Percentiles rank a stretch among this genome's conserved stretches.
phyloP scores from a whole-genome alignment of 2,888 invertebrate species.

The Lissocephala sabroskyi region DNA sequence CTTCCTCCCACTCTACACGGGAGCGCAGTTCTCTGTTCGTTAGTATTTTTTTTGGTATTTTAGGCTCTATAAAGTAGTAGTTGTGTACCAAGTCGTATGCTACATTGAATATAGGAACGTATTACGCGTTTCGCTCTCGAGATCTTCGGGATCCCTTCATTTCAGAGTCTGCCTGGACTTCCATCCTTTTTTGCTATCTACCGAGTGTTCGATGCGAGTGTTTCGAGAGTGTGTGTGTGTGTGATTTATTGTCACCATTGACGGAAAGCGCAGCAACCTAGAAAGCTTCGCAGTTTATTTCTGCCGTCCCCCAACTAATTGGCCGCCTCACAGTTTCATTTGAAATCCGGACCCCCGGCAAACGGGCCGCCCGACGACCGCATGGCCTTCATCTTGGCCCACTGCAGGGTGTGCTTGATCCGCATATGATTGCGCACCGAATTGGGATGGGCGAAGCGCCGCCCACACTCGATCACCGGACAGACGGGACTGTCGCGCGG shows the following conservation, averaged over 20 bases:
- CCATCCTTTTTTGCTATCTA: conserved; percentile 42
- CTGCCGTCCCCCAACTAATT: conserved; percentile 45
- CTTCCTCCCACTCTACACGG: not conserved
- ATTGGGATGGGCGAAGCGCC: conserved; percentile 86
- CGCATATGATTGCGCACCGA: conserved; percentile 91
- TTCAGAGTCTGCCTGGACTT: conserved; percentile 7
- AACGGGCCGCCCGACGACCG: conserved; percentile 73
- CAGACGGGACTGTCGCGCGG: conserved; percentile 88
- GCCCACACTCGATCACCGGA: conserved; percentile 83
- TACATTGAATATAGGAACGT: conserved; percentile 66
- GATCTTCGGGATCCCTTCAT: not conserved
- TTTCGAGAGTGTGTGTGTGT: conserved; percentile 30
- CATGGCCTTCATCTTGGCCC: conserved; percentile 87
- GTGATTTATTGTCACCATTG: conserved; percentile 55
- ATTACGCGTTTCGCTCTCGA: conserved; percentile 48
- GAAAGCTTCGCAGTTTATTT: conserved; percentile 37
- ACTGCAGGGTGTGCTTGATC: conserved; percentile 85
- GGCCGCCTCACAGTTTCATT: conserved; percentile 68
- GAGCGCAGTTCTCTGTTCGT: not conserved
- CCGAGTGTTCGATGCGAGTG: conserved; percentile 44
- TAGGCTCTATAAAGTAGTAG: not conserved
- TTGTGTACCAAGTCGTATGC: conserved; percentile 19
- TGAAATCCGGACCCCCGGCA: conserved; percentile 71
- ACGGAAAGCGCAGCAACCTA: conserved; percentile 60
- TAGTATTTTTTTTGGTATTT: not conserved